Percentiles rank a stretch among this genome's conserved stretches.
phyloP scores from a whole-genome alignment of 2,113 vertebrate genomes.

The Chauna torquata region DNA sequence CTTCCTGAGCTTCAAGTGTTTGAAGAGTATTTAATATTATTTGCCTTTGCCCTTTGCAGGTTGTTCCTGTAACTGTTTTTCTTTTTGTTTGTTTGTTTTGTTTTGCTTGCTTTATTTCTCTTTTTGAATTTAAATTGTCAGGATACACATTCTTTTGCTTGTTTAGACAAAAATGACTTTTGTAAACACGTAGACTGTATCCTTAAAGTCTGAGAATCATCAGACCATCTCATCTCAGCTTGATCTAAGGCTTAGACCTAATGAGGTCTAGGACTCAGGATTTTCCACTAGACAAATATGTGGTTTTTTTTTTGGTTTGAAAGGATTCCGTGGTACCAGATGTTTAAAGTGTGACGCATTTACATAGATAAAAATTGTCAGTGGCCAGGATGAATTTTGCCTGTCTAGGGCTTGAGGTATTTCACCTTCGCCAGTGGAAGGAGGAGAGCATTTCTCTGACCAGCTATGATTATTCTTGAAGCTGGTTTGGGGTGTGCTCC shows the following conservation, averaged over 20 bases:
- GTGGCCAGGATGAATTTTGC: neutral
- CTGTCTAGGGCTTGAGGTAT: neutral
- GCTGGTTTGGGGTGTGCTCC: neutral
- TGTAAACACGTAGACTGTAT: neutral
- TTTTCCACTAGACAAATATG: neutral
- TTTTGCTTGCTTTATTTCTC: neutral
- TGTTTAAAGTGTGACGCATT: neutral
- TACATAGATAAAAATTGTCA: neutral
- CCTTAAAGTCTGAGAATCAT: neutral
- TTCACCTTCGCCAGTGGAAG: neutral
- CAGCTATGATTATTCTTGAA: neutral
- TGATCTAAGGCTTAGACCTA: neutral
- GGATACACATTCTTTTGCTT: neutral
- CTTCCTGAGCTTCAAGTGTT: neutral
- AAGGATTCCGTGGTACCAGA: neutral
- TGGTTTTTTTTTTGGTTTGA: neutral
- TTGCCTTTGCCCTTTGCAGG: neutral
- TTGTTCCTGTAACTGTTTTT: neutral
- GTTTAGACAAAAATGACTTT: neutral
- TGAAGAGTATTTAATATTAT: conserved; percentile 1
- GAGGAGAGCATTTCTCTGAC: neutral
- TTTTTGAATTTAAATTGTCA: neutral
- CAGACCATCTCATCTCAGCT: neutral
- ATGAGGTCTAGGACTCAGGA: neutral
- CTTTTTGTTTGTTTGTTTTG: neutral